Evolutionary conservation across 1,140 invertebrate genomes (phyloP).

Genomic region (Camponotus floridanus): DNA sequence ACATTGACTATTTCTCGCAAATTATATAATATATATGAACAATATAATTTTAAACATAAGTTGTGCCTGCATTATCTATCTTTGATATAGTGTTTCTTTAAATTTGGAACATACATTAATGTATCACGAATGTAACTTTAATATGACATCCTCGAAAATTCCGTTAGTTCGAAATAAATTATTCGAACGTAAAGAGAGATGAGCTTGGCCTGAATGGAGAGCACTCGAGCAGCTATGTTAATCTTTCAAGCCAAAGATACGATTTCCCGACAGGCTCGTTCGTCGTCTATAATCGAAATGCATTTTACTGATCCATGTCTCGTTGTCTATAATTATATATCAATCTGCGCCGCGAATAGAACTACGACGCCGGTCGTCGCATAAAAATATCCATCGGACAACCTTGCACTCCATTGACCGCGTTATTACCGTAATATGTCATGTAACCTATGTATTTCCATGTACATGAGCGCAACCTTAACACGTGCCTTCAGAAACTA

Average conservation of each 20-base stretch:
- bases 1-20: not conserved
- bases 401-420: conserved; percentile 73
- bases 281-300: conserved; percentile 16
- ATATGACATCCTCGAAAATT: conserved; percentile 18
- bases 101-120: not conserved
- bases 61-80: not conserved
- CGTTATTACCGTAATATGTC: conserved; percentile 63
- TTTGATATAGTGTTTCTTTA: not conserved
- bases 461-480: not conserved
- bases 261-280: not conserved
- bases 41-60: not conserved
- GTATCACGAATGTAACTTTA: not conserved
- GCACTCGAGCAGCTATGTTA: conserved; percentile 9
- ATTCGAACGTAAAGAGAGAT: conserved; percentile 12
- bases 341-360: conserved; percentile 71
- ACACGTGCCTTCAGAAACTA: conserved; percentile 37
- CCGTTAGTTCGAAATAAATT: conserved; percentile 24
- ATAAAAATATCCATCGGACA: conserved; percentile 62
- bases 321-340: conserved; percentile 60
- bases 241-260: conserved; percentile 30
- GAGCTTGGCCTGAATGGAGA: not conserved
- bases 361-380: conserved; percentile 66
- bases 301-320: conserved; percentile 25
- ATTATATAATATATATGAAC: not conserved
- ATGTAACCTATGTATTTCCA: conserved; percentile 23